A percentile compares a stretch with the other conserved stretches of the same genome.
phyloP scores from a whole-genome alignment of 1,140 invertebrate genomes.

The Limonius californicus region DNA sequence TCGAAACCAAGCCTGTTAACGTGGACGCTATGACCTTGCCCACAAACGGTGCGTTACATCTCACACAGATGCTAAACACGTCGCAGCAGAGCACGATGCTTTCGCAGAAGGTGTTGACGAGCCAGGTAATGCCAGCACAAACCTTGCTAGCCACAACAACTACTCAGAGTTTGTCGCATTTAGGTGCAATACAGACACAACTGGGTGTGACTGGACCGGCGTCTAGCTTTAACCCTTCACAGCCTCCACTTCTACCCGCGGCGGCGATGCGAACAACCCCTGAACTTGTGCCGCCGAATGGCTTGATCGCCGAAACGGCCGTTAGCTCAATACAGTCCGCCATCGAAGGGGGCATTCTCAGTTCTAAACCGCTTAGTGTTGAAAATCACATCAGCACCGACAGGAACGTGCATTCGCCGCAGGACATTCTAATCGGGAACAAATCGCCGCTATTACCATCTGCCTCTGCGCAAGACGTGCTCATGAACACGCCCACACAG shows the following conservation, averaged over 20 bases:
- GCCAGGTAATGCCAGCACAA: background rate
- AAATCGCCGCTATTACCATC: conserved; percentile 29
- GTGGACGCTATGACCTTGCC: background rate
- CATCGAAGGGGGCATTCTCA: background rate
- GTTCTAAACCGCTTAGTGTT: background rate
- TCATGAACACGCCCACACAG: conserved; percentile 33
- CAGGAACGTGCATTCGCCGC: background rate
- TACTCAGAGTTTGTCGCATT: conserved; percentile 18
- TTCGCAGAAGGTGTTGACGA: background rate
- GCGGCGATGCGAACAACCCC: background rate
- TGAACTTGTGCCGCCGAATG: background rate
- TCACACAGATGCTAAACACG: background rate
- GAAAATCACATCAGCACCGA: background rate
- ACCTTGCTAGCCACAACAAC: conserved; percentile 22
- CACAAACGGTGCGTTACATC: background rate
- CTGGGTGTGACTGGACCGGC: background rate
- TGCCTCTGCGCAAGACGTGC: conserved; percentile 26
- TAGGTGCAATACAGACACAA: conserved; percentile 1
- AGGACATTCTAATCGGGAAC: conserved; percentile 41
- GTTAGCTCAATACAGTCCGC: background rate
- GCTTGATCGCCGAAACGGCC: background rate
- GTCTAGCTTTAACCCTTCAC: background rate
- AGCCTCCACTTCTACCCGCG: background rate
- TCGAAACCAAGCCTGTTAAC: conserved; percentile 28
- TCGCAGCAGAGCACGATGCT: background rate